These are phyloP conservation scores for Zoanthus solanderi DNA, from an alignment of 92 coral and sea anemone species.

Conservation along the genomic window DNA sequence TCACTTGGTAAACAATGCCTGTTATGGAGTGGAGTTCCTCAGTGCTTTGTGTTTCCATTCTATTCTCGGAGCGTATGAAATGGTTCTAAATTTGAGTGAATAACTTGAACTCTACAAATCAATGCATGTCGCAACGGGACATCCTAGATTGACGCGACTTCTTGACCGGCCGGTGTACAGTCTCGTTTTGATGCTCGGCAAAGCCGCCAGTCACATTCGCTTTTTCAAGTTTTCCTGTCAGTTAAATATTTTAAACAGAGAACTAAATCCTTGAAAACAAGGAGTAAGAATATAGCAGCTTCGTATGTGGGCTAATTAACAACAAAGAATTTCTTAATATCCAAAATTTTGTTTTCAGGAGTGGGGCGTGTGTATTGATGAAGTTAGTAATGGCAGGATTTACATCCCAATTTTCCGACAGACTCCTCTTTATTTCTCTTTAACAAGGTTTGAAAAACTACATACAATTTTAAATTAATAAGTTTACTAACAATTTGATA, in stretches of 20 bases:
- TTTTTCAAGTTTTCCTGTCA: background rate
- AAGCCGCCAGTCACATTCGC: background rate
- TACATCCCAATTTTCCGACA: background rate
- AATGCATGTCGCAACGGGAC: slow-evolving; percentile 4
- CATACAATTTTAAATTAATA: too few relatives aligned
- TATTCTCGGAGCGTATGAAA: background rate
- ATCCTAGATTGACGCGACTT: slow-evolving; percentile 42
- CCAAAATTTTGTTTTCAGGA: background rate
- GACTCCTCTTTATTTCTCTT: background rate
- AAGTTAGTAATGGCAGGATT: background rate
- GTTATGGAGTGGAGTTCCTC: slow-evolving; percentile 79
- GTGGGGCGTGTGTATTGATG: background rate
- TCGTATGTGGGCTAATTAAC: background rate
- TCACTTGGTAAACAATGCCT: slow-evolving; percentile 78
- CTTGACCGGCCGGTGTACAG: slow-evolving; percentile 12
- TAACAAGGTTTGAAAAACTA: too few relatives aligned
- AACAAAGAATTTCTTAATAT: background rate
- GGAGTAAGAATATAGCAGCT: background rate
- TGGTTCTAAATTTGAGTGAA: background rate
- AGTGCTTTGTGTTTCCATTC: slow-evolving; percentile 66
- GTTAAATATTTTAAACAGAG: background rate
- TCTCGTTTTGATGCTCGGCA: slow-evolving; percentile 43
- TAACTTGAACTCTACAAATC: background rate
- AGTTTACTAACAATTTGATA: too few relatives aligned
- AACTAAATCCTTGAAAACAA: background rate